phyloP scores from a whole-genome alignment of 1,140 invertebrate genomes.

The Lucilia sericata region DNA sequence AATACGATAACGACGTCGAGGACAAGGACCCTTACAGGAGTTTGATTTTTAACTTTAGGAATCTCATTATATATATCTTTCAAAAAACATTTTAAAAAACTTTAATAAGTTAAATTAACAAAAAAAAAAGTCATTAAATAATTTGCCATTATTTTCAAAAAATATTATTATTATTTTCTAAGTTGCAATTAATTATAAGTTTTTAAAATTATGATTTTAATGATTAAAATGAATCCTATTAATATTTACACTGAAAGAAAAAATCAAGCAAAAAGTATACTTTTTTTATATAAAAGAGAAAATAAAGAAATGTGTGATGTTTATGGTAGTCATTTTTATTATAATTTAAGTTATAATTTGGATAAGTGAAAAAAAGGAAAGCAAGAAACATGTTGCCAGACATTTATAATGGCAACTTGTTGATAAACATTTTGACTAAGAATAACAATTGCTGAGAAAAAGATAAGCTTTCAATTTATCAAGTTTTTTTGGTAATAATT shows the following conservation, averaged over 20 bases:
- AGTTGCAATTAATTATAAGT: background rate
- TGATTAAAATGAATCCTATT: conserved; percentile 10
- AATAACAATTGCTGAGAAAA: too few species aligned
- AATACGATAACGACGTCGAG: background rate
- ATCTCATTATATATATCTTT: background rate
- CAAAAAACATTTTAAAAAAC: too few species aligned
- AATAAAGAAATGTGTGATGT: background rate
- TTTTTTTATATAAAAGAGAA: background rate
- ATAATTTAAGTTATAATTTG: background rate
- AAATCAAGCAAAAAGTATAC: background rate
- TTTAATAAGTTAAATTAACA: too few species aligned
- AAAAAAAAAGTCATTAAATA: conserved; percentile 32
- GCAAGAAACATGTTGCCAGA: background rate
- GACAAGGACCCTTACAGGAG: background rate
- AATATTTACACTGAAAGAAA: background rate
- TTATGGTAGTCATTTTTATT: conserved; percentile 20
- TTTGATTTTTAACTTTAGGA: background rate
- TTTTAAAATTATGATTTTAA: conserved; percentile 1
- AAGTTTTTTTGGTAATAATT: too few species aligned
- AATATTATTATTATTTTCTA: background rate
- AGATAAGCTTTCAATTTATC: too few species aligned
- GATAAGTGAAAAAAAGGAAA: background rate
- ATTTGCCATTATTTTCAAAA: conserved; percentile 38
- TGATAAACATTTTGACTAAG: background rate
- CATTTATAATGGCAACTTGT: background rate